A percentile compares a stretch with the other conserved stretches of the same genome.
These are phyloP conservation scores for Branchellion lobata DNA, from an alignment of 2,888 invertebrate species.

Conservation along the genomic window DNA sequence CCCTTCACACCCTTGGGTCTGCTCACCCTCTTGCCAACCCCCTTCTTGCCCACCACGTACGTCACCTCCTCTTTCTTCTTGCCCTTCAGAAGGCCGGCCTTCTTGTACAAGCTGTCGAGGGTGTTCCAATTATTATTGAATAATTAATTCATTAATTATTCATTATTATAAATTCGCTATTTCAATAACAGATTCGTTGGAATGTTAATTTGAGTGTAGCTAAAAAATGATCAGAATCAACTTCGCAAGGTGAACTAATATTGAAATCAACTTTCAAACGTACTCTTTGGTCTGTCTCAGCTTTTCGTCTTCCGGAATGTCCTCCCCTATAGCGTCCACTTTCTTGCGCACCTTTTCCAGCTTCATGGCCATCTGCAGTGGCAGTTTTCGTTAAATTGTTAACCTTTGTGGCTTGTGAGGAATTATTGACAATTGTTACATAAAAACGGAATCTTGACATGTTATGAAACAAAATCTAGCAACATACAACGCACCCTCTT, in stretches of 20 bases:
- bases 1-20: slow-evolving; percentile 87
- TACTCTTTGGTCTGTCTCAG: slow-evolving; percentile 83
- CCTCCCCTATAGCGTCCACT: slow-evolving; percentile 88
- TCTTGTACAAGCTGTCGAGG: slow-evolving; percentile 79
- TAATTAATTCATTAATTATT: too few relatives aligned
- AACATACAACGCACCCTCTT: slow-evolving; percentile 73
- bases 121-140: too few relatives aligned
- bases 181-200: too few relatives aligned
- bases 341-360: slow-evolving; percentile 92
- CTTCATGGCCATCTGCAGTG: slow-evolving; percentile 69
- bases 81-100: slow-evolving; percentile 69
- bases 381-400: slow-evolving; percentile 42
- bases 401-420: not conserved
- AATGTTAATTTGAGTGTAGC: too few relatives aligned
- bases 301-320: slow-evolving; percentile 84
- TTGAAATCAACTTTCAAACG: not conserved
- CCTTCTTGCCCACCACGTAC: slow-evolving; percentile 89
- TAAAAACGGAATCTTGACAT: too few relatives aligned
- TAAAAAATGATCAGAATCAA: too few relatives aligned
- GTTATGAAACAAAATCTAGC: too few relatives aligned
- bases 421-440: not conserved
- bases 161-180: too few relatives aligned
- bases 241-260: too few relatives aligned
- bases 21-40: slow-evolving; percentile 70
- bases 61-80: slow-evolving; percentile 83